phyloP scores from a whole-genome alignment of 2,113 vertebrate species.

The Hemiscyllium ocellatum region DNA sequence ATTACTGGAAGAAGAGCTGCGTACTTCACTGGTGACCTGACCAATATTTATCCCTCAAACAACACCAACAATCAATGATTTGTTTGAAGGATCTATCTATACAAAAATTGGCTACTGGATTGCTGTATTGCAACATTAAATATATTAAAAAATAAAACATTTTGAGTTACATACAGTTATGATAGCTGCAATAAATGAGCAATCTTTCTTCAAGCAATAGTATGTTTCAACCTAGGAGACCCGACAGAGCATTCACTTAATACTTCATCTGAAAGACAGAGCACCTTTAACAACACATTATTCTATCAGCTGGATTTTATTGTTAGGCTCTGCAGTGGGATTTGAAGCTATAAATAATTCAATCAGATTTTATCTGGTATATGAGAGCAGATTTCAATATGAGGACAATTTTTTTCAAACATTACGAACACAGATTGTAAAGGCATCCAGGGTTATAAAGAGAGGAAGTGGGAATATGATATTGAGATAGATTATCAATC shows the following conservation, averaged over 20 bases:
- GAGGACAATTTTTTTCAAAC: too few relatives aligned
- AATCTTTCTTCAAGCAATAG: not conserved
- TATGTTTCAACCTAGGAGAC: not conserved
- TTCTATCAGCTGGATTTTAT: not conserved
- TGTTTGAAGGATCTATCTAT: not conserved
- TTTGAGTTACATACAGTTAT: not conserved
- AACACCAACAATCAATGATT: not conserved
- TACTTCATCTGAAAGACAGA: not conserved
- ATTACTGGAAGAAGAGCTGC: not conserved
- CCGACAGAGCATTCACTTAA: not conserved
- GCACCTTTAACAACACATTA: not conserved
- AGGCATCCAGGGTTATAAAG: too few relatives aligned
- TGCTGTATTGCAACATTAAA: not conserved
- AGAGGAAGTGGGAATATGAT: too few relatives aligned
- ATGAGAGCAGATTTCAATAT: too few relatives aligned
- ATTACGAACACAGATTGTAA: too few relatives aligned
- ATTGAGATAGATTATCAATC: too few relatives aligned
- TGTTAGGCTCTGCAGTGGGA: not conserved
- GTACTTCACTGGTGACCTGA: not conserved
- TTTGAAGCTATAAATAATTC: not conserved
- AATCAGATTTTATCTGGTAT: not conserved
- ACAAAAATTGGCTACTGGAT: not conserved
- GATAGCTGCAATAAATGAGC: not conserved
- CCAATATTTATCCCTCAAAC: not conserved
- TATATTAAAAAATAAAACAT: not conserved